Percentiles rank a stretch among this genome's conserved stretches.
Conservation (phyloP, 1,140 invertebrate genomes). For the Reticulitermes speratus region DNA sequence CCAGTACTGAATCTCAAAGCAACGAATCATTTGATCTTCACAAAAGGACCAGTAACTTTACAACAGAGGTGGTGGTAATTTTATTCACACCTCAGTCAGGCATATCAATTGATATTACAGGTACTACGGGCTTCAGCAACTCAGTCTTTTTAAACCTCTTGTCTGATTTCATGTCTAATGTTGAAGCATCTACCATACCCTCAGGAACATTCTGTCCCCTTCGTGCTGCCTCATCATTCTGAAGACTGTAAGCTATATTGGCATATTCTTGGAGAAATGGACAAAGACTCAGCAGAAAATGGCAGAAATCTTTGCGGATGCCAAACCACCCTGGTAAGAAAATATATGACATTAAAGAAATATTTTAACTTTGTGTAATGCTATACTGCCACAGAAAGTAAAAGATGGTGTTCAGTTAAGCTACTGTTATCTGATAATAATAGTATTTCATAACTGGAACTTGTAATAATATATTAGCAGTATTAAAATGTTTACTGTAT, state of each 20-base stretch:
- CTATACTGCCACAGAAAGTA: neutral
- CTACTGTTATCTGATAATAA: too few species aligned
- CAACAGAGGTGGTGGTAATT: neutral
- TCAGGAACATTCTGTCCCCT: conserved; percentile 47
- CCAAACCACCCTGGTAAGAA: conserved; percentile 92
- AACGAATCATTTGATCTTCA: neutral
- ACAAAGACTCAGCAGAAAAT: conserved; percentile 88
- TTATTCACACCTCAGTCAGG: conserved; percentile 67
- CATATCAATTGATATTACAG: conserved; percentile 83
- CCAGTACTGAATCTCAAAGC: neutral
- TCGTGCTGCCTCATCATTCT: conserved; percentile 55
- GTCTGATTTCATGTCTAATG: conserved; percentile 55
- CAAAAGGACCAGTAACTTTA: neutral
- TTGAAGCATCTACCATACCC: conserved; percentile 53
- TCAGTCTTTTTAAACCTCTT: conserved; percentile 70
- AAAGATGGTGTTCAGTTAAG: neutral
- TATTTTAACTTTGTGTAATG: neutral
- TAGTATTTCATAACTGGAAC: too few species aligned
- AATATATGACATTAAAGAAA: conserved; percentile 5
- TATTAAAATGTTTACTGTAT: too few species aligned
- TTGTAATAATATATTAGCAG: too few species aligned
- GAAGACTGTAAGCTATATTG: conserved; percentile 88
- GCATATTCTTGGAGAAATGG: conserved; percentile 96
- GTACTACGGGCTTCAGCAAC: conserved; percentile 77
- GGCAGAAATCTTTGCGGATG: conserved; percentile 95